Evolutionary conservation across 53 echinoderm and acorn worm species (phyloP).

Genomic region (Patiria pectinifera): DNA sequence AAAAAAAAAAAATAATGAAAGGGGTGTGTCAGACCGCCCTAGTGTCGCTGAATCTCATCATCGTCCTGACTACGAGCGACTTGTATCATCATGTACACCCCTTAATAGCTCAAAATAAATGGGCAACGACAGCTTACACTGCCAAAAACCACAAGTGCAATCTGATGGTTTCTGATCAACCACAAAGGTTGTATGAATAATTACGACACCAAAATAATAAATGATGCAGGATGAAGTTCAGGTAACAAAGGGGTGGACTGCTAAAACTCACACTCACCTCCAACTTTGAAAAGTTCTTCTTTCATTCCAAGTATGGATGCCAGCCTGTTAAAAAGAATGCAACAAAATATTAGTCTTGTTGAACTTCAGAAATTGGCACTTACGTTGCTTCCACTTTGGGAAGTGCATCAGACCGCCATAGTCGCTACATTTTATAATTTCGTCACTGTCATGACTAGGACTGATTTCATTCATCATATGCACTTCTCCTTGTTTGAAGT

Average conservation of each 20-base stretch:
- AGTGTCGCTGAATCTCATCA: conserved; percentile 55
- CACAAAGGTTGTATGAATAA: not conserved
- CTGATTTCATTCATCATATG: conserved; percentile 36
- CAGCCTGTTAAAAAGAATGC: not conserved
- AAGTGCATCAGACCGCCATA: conserved; percentile 66
- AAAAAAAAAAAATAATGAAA: not conserved
- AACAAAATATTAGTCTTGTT: not conserved
- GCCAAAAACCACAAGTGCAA: not conserved
- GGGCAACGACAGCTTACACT: too few relatives aligned
- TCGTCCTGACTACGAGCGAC: conserved; percentile 44
- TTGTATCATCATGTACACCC: conserved; percentile 48
- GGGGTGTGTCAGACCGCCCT: conserved; percentile 65
- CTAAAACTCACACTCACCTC: not conserved
- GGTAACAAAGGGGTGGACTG: not conserved
- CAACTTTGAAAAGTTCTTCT: not conserved
- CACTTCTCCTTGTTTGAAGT: not conserved
- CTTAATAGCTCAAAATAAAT: not conserved
- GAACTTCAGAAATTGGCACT: too few relatives aligned
- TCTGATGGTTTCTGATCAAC: not conserved
- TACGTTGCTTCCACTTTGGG: not conserved
- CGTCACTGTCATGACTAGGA: conserved; percentile 39
- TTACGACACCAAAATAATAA: too few relatives aligned
- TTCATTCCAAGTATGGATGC: not conserved
- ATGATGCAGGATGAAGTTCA: too few relatives aligned
- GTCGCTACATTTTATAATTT: conserved; percentile 49